Conservation (phyloP, 2,888 invertebrate species). For the Busseola fusca region DNA sequence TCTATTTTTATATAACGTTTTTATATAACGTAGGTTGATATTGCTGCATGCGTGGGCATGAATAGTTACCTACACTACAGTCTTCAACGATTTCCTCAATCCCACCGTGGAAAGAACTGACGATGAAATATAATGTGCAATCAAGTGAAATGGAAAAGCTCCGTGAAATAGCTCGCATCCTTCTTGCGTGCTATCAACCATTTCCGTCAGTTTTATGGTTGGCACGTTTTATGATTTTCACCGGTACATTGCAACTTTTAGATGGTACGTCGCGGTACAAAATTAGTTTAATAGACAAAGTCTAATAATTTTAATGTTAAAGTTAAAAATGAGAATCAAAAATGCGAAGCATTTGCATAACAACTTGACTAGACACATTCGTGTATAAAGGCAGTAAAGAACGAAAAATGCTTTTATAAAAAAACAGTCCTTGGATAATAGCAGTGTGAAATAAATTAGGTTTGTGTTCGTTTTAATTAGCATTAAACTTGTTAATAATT, state of each 20-base stretch:
- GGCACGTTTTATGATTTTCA: conserved; percentile 78
- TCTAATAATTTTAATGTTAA: conserved; percentile 59
- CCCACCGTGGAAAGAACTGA: conserved; percentile 55
- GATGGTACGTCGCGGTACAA: conserved; percentile 61
- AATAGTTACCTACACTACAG: conserved; percentile 3
- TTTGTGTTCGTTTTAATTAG: conserved; percentile 45
- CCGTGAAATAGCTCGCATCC: conserved; percentile 74
- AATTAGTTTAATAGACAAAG: conserved; percentile 49
- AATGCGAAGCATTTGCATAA: conserved; percentile 11
- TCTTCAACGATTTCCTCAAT: conserved; percentile 37
- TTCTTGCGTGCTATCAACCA: conserved; percentile 81
- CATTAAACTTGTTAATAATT: conserved; percentile 28
- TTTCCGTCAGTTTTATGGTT: conserved; percentile 75
- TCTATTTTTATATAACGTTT: conserved; percentile 18
- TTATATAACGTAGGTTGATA: conserved; percentile 1
- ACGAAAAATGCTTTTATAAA: conserved; percentile 18
- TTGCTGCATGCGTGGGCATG: background rate
- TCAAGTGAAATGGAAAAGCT: conserved; percentile 78
- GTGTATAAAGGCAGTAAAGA: conserved; percentile 32
- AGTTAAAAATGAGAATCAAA: conserved; percentile 34
- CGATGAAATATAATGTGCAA: conserved; percentile 81
- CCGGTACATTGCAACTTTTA: conserved; percentile 72
- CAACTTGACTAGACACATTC: conserved; percentile 36
- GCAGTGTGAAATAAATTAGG: conserved; percentile 23
- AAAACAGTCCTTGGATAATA: conserved; percentile 21